These are phyloP conservation scores for Mycteria americana DNA, from an alignment of 2,797 vertebrate genomes.

Conservation along the genomic window DNA sequence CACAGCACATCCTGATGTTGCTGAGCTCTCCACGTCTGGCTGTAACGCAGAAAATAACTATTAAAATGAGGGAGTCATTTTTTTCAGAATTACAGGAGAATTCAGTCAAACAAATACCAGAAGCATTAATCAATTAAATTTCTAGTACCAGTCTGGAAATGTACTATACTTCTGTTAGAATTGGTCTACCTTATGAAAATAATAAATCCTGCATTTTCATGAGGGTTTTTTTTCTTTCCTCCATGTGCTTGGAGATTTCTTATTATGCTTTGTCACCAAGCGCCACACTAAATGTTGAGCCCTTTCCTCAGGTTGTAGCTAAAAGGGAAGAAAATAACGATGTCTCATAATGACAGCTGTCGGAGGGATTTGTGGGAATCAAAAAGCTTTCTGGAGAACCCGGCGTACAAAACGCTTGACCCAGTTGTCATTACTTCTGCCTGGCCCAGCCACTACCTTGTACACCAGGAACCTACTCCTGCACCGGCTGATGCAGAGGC, in stretches of 20 bases:
- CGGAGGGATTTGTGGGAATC: neutral
- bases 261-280: neutral
- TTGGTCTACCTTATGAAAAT: constrained; percentile 52
- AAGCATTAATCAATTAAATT: constrained; percentile 30
- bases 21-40: neutral
- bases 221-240: neutral
- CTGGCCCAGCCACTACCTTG: constrained; percentile 7
- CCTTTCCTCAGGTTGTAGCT: neutral
- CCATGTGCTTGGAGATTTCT: neutral
- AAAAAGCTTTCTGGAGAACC: neutral
- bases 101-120: constrained; percentile 17
- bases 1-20: neutral
- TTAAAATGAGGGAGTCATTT: neutral
- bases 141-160: neutral
- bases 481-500: constrained; percentile 17
- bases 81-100: constrained; percentile 14
- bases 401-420: neutral
- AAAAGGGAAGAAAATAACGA: constrained; percentile 24
- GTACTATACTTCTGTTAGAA: neutral
- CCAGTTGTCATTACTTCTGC: neutral
- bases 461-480: constrained; percentile 29
- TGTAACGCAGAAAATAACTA: neutral
- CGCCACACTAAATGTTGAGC: neutral
- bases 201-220: constrained; percentile 59
- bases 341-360: constrained; percentile 17